Evolutionary conservation across 2,113 vertebrate genomes (phyloP).

Genomic region (Anolis carolinensis): DNA sequence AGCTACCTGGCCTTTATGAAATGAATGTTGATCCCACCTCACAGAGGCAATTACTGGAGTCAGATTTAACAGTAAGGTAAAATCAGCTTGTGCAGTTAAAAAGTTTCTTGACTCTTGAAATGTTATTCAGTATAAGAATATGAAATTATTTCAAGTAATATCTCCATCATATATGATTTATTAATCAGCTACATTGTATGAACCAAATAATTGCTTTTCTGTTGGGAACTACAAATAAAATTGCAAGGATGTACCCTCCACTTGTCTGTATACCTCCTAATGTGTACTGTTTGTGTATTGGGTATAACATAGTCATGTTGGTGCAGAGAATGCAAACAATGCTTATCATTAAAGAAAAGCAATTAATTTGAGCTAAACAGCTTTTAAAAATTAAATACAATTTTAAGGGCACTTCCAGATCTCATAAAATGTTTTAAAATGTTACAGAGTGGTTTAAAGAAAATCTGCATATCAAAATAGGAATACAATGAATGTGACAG

Average conservation of each 20-base stretch:
- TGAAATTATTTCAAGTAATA: conserved; percentile 20
- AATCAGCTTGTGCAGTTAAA: background rate
- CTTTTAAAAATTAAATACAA: too few relatives aligned
- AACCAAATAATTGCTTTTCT: background rate
- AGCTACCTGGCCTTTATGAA: conserved; percentile 11
- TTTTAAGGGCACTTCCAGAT: too few relatives aligned
- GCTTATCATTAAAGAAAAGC: background rate
- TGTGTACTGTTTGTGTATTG: background rate
- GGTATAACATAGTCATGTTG: background rate
- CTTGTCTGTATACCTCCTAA: background rate
- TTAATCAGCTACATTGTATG: background rate
- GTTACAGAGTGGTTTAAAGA: too few relatives aligned
- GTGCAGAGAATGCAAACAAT: background rate
- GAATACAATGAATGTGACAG: too few relatives aligned
- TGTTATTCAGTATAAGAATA: background rate
- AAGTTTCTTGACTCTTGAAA: conserved; percentile 13
- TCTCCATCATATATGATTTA: too few relatives aligned
- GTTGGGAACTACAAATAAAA: background rate
- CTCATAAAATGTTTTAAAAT: too few relatives aligned
- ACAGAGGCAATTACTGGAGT: background rate
- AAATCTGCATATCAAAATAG: too few relatives aligned
- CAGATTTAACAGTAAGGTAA: background rate
- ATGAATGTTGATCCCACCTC: conserved; percentile 28
- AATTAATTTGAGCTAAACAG: background rate
- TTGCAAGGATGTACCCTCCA: background rate